Evolutionary conservation across 2,888 invertebrate genomes (phyloP).

Genomic region (Tenthredo scrophulariae): DNA sequence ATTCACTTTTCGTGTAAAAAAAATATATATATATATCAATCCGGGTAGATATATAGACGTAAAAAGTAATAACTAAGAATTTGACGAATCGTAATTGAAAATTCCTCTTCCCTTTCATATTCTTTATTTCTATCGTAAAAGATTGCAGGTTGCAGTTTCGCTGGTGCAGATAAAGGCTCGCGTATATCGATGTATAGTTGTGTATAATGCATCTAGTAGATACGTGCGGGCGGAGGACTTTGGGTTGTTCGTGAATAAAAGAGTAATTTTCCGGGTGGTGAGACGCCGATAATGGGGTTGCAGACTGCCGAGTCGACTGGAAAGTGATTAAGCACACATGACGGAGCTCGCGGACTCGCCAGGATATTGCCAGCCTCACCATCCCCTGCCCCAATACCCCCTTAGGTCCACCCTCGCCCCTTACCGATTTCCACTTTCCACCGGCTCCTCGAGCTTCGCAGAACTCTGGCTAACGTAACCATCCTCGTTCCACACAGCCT

Average conservation of each 20-base stretch:
- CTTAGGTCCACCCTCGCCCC: slow-evolving; percentile 12
- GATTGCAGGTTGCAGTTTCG: background rate
- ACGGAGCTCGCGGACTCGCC: slow-evolving; percentile 75
- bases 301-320: slow-evolving; percentile 77
- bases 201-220: slow-evolving; percentile 31
- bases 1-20: background rate
- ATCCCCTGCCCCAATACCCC: slow-evolving; percentile 56
- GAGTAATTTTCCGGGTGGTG: slow-evolving; percentile 78
- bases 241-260: slow-evolving; percentile 76
- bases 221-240: slow-evolving; percentile 21
- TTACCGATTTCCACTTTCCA: slow-evolving; percentile 47
- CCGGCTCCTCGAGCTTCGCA: slow-evolving; percentile 12
- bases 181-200: background rate
- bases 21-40: background rate
- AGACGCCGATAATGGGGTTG: slow-evolving; percentile 77
- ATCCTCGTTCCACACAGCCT: background rate
- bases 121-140: background rate
- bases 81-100: background rate
- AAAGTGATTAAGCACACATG: slow-evolving; percentile 78
- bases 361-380: slow-evolving; percentile 74
- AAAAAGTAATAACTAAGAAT: background rate
- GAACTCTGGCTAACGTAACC: background rate
- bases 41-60: no score
- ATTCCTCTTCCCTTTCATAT: background rate
- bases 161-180: background rate